A percentile compares a stretch with the other conserved stretches of the same genome.
These are phyloP conservation scores for Danionella dracula DNA, from an alignment of 2,797 vertebrate species.

Conservation along the genomic window DNA sequence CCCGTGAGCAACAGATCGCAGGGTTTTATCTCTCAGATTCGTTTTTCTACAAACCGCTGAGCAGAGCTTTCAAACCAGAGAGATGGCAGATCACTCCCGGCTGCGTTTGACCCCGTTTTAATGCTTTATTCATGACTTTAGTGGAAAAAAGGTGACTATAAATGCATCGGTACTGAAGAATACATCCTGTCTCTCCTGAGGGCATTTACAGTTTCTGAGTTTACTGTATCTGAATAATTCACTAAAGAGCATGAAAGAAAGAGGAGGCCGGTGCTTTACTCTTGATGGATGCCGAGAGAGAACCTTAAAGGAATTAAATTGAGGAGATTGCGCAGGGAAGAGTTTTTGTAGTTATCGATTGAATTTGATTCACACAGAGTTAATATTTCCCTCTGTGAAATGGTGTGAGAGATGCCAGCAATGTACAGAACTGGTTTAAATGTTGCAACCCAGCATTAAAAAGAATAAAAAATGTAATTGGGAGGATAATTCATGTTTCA, in stretches of 20 bases:
- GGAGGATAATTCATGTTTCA: no score
- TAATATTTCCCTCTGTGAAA: no score
- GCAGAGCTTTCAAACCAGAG: background rate
- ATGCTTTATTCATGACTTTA: background rate
- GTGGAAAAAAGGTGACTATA: background rate
- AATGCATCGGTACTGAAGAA: background rate
- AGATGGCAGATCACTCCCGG: constrained; percentile 33
- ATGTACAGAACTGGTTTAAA: no score
- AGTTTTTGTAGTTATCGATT: no score
- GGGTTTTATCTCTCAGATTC: constrained; percentile 44
- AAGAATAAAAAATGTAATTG: no score
- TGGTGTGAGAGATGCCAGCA: no score
- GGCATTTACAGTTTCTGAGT: background rate
- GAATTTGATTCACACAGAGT: no score
- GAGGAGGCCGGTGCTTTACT: background rate
- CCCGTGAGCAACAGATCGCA: constrained; percentile 41
- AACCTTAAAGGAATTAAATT: background rate
- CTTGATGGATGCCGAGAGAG: background rate
- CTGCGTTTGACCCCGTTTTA: constrained; percentile 46
- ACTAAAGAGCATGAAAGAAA: background rate
- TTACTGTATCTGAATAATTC: constrained; percentile 3
- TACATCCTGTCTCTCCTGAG: background rate
- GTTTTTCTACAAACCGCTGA: background rate
- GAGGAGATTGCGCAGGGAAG: no score
- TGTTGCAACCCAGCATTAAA: no score